phyloP scores from a whole-genome alignment of 2,797 vertebrate genomes.

The Petrocephalus sullivani region DNA sequence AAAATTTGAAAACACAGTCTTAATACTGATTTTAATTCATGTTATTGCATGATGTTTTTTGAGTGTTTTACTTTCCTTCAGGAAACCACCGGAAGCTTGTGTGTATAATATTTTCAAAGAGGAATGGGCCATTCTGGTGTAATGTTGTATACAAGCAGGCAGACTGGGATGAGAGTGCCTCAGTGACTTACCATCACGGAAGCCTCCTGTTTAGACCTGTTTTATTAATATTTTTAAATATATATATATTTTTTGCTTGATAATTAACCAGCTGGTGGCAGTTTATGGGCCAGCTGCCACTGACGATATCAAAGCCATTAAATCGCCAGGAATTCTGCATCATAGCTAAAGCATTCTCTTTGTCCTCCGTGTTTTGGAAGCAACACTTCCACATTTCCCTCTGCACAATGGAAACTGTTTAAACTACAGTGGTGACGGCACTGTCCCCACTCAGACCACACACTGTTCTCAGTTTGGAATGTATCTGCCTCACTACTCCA shows the following conservation, averaged over 20 bases:
- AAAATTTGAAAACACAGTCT: not conserved
- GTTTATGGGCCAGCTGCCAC: not conserved
- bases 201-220: not conserved
- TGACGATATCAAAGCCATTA: not conserved
- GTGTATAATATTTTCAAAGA: not conserved
- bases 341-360: not conserved
- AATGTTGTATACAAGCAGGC: not conserved
- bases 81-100: not conserved
- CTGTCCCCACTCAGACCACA: not conserved
- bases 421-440: not conserved
- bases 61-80: not conserved
- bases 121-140: not conserved
- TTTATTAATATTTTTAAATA: not conserved
- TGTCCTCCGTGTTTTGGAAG: not conserved
- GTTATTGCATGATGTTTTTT: not conserved
- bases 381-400: not conserved
- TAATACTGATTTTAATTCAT: not conserved
- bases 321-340: not conserved
- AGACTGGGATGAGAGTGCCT: not conserved
- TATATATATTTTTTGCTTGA: not conserved
- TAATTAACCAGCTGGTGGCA: conserved; percentile 6
- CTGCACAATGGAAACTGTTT: not conserved
- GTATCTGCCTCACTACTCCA: not conserved
- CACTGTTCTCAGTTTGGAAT: conserved; percentile 9
- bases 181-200: not conserved